Evolutionary conservation across 2,113 vertebrate species (phyloP), one percentile per base, ranked within the genome.

Genomic region (Campylomormyrus tamandua): DNA sequence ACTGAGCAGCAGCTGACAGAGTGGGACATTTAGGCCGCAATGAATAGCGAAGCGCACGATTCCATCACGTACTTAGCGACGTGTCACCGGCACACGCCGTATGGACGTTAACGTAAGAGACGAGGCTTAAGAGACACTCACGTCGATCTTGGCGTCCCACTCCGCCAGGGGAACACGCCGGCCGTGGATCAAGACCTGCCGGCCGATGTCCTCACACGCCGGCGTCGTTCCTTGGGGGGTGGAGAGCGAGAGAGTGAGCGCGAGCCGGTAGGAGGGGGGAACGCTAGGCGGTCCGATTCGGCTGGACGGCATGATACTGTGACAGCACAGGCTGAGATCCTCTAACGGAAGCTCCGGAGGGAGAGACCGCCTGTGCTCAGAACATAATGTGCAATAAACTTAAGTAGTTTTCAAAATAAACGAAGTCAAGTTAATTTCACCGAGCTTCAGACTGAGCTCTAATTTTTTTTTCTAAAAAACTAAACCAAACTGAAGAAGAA

Each of bases 91-190:
- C n/a, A 15, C 1, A 31, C 7, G 31, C 5, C 2, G 15, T 17
- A 4, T 2, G 5, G n/a, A 31, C 0, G 13, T 0, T 2, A 42
- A 80, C 13, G 74, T 8, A 19, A 80, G 5, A 17, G 15, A 19
- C 5, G 15, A 19, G 35, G 35, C 74, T 80, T 0, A 7, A 17
- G 17, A 84, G 83, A 13, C 58, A 95, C 96, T 90, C 95, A 99
- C 98, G 91, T 97, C 95, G 90, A 99, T 98, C 84, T 96, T 96
- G 93, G 97, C 96, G 80, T 98, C 97, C 98, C 97, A 99, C 91
- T 99, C 98, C 1, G 97, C 95, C 92, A 99, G 94, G 83, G 89
- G 24, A 77, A 85, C 17, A 2, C 89, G 89, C 7, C 80, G 77
- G 80, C 89, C 89, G 8, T 62, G 83, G 5, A 45, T 31, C 35